Percentiles rank a stretch among this genome's conserved stretches.
Conservation (phyloP, 2,888 invertebrate genomes). For the Yponomeuta sedellus region DNA sequence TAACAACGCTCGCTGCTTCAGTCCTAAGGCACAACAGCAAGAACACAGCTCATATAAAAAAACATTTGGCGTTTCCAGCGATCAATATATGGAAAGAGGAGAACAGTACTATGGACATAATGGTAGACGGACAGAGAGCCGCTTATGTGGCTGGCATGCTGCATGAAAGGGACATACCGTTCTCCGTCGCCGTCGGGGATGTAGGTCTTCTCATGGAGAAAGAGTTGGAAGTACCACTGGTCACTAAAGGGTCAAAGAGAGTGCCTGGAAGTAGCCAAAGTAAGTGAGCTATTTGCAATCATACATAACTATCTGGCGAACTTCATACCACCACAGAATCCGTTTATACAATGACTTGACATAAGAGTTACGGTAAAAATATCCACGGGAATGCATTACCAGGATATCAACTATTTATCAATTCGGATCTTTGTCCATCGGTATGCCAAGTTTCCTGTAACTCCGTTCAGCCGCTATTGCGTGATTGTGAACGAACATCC, state of each 20-base stretch:
- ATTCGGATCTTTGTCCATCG: too few species aligned
- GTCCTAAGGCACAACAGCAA: neutral
- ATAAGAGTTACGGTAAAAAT: too few species aligned
- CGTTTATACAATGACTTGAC: too few species aligned
- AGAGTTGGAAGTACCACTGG: conserved; percentile 32
- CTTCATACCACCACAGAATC: too few species aligned
- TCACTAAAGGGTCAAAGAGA: neutral
- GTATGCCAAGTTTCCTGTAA: too few species aligned
- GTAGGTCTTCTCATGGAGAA: conserved; percentile 34
- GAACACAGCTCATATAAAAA: neutral
- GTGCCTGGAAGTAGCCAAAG: neutral
- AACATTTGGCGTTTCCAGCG: conserved; percentile 30
- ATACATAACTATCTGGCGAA: too few species aligned
- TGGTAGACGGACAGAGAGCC: conserved; percentile 47
- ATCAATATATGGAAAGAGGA: conserved; percentile 65
- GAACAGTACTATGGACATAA: conserved; percentile 58
- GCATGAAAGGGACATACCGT: conserved; percentile 54
- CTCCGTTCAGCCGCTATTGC: too few species aligned
- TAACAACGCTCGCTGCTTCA: conserved; percentile 9
- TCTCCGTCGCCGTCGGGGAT: conserved; percentile 48
- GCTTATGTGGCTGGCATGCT: conserved; percentile 54
- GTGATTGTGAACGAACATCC: too few species aligned
- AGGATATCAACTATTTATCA: too few species aligned
- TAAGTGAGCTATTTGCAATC: neutral
- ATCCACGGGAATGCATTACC: too few species aligned